Evolutionary conservation across 2,797 vertebrate genomes (phyloP), one percentile per base, ranked within the genome.

Genomic region (Sebastes hubbsi): DNA sequence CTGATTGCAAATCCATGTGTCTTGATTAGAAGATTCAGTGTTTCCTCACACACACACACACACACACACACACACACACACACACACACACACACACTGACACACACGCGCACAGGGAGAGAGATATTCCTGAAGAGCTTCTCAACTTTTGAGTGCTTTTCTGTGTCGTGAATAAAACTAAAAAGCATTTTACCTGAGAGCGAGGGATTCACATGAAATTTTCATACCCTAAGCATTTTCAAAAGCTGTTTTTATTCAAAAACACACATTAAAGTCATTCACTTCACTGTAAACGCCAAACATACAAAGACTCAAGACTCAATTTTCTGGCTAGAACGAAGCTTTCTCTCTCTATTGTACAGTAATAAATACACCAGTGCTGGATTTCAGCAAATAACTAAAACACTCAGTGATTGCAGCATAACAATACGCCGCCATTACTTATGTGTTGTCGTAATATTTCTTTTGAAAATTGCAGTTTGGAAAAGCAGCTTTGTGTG

Each of bases 1-100:
- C 93, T 95, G 94, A 96, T 96, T 95, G 92, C 94, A 92, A 87
- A 94, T 92, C 90, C 84, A 87, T 92, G 88, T 67, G 84, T 90
- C 92, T 93, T 95, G 94, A 95, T 96, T 93, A 92, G 88, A 86
- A 82, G 85, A 93, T 94, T 93, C 85, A 69, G 79, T 78, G 46
- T 87, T 84, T 86, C 84, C 76, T 87, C 24, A 42, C 60, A 38
- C 29, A 9, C 73, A 61, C 30, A 13, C 76, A 14, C 10, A 36
- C 78, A 25, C 46, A 69, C 52, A 60, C 73, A 20, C 65, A 74
- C 38, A 54, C 73, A 49, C 7, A 42, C 27, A n/a, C 5, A 61
- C 30, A 13, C 76, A 14, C 10, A 36, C 78, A 25, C 46, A 69
- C 52, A 60, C 73, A 20, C 65, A 74, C 38, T 66, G 16, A 54